Evolutionary conservation across 1,140 invertebrate genomes (phyloP).

Genomic region (Atta colombica): DNA sequence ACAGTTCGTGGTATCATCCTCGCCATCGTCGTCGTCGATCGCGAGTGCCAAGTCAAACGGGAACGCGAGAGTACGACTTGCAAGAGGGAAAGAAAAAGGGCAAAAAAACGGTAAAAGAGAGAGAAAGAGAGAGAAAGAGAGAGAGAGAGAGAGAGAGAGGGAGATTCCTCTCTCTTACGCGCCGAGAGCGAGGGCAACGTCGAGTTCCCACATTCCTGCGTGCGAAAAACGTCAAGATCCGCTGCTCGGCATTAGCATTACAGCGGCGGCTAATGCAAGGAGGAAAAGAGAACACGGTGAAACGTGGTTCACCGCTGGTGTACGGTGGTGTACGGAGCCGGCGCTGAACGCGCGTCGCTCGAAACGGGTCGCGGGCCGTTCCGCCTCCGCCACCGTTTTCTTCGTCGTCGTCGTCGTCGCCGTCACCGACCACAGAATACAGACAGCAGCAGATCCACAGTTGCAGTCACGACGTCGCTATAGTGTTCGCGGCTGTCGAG

Average conservation of each 20-base stretch:
- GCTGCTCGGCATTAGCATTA: constrained; percentile 52
- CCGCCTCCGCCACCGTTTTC: constrained; percentile 11
- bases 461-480: constrained; percentile 33
- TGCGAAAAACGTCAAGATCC: constrained; percentile 51
- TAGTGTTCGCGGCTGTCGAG: not conserved
- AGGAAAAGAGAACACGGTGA: constrained; percentile 69
- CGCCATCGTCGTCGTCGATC: not conserved
- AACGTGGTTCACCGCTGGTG: constrained; percentile 47
- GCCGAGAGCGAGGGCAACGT: constrained; percentile 19
- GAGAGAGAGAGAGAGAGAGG: constrained; percentile 19
- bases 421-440: not conserved
- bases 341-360: constrained; percentile 58
- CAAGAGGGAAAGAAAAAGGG: not conserved
- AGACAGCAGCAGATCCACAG: not conserved
- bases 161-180: not conserved
- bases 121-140: constrained; percentile 1
- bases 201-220: constrained; percentile 55
- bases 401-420: not conserved
- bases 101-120: not conserved
- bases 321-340: constrained; percentile 46
- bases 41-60: constrained; percentile 18
- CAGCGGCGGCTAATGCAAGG: constrained; percentile 45
- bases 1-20: constrained; percentile 3
- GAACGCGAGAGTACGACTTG: not conserved
- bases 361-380: constrained; percentile 64